Percentiles rank a stretch among this genome's conserved stretches.
Evolutionary conservation across 1,140 invertebrate genomes (phyloP).

Genomic region (Arion vulgaris): DNA sequence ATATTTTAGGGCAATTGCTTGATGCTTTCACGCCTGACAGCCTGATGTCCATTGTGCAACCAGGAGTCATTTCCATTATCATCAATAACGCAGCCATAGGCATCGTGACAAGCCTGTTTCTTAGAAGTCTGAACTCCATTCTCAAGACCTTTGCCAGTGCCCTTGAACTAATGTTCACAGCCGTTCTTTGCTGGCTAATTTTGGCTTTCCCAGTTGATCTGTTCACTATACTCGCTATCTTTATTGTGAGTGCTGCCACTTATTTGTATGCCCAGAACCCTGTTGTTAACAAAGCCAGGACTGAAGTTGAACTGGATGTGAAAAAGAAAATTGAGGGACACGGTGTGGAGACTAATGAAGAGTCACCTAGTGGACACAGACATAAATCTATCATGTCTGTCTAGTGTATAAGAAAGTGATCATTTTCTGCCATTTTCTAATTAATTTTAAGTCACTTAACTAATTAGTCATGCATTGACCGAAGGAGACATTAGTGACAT

Average conservation of each 20-base stretch:
- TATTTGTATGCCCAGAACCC: constrained; percentile 92
- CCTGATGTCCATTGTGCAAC: constrained; percentile 77
- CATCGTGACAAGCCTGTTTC: constrained; percentile 93
- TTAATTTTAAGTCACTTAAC: neutral
- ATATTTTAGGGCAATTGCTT: constrained; percentile 20
- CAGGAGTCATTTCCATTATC: constrained; percentile 86
- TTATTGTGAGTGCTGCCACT: constrained; percentile 86
- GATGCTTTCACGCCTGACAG: constrained; percentile 42
- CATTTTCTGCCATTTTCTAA: neutral
- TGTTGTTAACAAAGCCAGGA: constrained; percentile 75
- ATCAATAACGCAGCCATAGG: constrained; percentile 92
- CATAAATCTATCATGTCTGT: constrained; percentile 3
- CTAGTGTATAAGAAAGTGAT: neutral
- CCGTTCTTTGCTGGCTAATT: constrained; percentile 89
- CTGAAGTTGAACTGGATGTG: constrained; percentile 21
- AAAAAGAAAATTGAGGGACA: neutral
- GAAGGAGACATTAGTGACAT: too few species aligned
- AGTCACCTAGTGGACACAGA: neutral
- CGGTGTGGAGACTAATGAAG: neutral
- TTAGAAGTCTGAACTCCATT: constrained; percentile 94
- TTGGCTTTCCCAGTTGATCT: constrained; percentile 89
- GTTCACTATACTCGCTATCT: constrained; percentile 87
- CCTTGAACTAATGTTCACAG: constrained; percentile 92
- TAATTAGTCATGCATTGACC: too few species aligned
- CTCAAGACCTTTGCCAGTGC: constrained; percentile 97